Base-by-base conservation (phyloP, 2,797 vertebrate genomes). In the Falco rusticolus region DNA sequence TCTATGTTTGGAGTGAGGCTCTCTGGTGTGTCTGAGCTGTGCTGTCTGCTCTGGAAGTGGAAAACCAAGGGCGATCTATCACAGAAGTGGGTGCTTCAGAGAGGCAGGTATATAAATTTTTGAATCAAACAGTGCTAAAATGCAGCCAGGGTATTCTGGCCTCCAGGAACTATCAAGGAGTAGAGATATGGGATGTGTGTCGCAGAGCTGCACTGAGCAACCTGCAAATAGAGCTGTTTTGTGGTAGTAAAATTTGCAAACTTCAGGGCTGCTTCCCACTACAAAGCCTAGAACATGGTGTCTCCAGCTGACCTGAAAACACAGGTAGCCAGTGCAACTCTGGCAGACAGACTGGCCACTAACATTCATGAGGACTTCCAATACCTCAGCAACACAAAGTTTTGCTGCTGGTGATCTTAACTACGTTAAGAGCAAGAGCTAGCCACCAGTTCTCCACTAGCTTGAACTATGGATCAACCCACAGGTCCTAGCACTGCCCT, bases 11-110 rank as follows among this genome's bases (percentile, higher is more conserved):
- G 87, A 90, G 57, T 0, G 53, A 92, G 90, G 88, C 77, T 75
- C 78, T 84, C 74, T 91, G 89, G 83, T 71, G 74, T 48, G 80
- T 54, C 76, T 93, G 87, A 95, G 69, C 80, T 47, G 47, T 19
- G 72, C 87, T 86, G 93, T 31, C 92, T 93, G 86, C 90, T 80
- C 78, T 87, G 93, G 57, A 87, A 82, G 11, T 41, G 71, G 69
- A 80, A 92, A 90, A 94, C 56, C 64, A 71, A 75, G 72, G 47
- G 84, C 20, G 71, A 90, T 65, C 86, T 24, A 50, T 50, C 92
- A 63, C 65, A 80, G 78, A 24, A 75, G 15, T 0, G 17, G 88
- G 37, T 43, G 31, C 70, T 59, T 83, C 54, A 15, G 70, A 81
- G 50, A 45, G 20, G 26, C 59, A 96, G 90, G 91, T 92, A 92